Evolutionary conservation across 2,797 vertebrate genomes (phyloP).

Genomic region (Amblyopsis hoosieri): DNA sequence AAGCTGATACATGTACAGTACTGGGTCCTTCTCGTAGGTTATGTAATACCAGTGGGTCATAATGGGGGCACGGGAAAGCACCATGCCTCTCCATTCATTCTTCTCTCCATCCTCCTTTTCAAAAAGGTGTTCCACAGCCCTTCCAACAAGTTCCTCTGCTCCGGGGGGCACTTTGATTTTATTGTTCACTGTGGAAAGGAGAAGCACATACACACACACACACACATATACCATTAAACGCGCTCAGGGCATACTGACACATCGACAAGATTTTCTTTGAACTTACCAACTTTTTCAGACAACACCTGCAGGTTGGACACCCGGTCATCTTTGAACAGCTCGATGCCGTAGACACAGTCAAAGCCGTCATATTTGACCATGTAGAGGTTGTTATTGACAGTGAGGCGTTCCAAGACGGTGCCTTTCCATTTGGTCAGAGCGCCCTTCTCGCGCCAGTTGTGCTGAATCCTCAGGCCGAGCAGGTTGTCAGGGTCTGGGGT

Average conservation of each 20-base stretch:
- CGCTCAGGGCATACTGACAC: background rate
- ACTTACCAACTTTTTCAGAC: conserved; percentile 83
- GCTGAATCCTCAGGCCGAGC: conserved; percentile 81
- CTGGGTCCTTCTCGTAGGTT: conserved; percentile 86
- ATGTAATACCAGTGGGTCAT: conserved; percentile 89
- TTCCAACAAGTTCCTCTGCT: conserved; percentile 82
- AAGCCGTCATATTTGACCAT: conserved; percentile 87
- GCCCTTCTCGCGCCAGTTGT: conserved; percentile 84
- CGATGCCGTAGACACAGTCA: conserved; percentile 84
- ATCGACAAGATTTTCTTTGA: no score
- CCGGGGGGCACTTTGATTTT: conserved; percentile 82
- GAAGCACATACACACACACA: background rate
- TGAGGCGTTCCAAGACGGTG: conserved; percentile 82
- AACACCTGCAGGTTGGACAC: conserved; percentile 82
- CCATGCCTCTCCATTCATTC: conserved; percentile 86
- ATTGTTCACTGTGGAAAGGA: conserved; percentile 74
- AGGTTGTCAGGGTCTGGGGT: conserved; percentile 80
- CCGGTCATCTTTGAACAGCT: conserved; percentile 83
- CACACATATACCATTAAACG: background rate
- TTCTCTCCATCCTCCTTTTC: conserved; percentile 85
- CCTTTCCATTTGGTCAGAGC: conserved; percentile 84
- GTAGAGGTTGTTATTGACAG: conserved; percentile 79
- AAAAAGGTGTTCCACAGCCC: conserved; percentile 84
- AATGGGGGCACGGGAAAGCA: conserved; percentile 84
- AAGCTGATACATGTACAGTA: conserved; percentile 87